Conservation (phyloP, 2,888 invertebrate genomes). For the Brachyptera risi region DNA sequence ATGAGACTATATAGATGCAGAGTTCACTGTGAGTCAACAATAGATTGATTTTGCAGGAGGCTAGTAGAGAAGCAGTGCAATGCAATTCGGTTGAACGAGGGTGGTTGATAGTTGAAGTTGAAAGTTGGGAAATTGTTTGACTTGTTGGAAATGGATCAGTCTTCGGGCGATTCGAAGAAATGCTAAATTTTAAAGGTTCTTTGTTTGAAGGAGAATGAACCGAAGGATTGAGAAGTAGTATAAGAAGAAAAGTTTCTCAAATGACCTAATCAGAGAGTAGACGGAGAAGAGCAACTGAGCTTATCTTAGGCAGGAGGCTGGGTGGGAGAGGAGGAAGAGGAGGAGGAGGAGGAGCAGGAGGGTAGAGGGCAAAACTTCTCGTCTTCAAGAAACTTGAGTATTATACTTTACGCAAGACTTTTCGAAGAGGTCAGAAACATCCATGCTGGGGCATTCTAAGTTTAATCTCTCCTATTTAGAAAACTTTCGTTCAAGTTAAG, state of each 20-base stretch:
- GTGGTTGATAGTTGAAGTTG: not conserved
- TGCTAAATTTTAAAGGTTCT: not conserved
- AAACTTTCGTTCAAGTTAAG: no score
- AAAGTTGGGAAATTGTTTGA: not conserved
- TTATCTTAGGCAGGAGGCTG: conserved; percentile 9
- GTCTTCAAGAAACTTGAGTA: no score
- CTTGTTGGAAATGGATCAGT: not conserved
- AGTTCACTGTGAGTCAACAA: no score
- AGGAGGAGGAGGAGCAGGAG: no score
- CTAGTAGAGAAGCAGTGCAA: no score
- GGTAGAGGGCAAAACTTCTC: no score
- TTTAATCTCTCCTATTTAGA: no score
- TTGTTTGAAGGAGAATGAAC: conserved; percentile 26
- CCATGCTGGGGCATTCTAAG: no score
- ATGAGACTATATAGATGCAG: no score
- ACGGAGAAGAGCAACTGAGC: conserved; percentile 15
- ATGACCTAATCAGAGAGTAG: conserved; percentile 27
- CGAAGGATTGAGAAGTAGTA: conserved; percentile 23
- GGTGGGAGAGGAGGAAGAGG: no score
- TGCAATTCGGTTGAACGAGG: not conserved
- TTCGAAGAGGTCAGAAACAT: no score
- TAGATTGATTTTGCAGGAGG: not conserved
- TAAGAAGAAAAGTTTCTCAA: conserved; percentile 21
- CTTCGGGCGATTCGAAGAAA: not conserved
- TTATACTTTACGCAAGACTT: no score